Base-by-base conservation (phyloP, 2,113 vertebrate genomes). In the Triplophysa dalaica region DNA sequence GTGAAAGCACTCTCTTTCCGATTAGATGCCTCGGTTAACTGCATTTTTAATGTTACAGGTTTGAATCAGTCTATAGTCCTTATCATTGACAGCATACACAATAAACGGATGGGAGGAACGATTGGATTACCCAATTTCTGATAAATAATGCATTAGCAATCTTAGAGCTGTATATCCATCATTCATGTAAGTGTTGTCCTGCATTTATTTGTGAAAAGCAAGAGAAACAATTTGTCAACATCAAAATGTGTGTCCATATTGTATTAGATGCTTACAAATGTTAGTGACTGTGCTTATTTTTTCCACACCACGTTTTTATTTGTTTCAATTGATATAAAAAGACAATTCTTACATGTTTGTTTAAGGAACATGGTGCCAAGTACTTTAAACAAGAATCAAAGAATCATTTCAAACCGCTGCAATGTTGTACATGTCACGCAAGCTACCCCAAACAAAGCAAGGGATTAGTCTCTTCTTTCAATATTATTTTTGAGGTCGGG, bases 61-160 rank as follows among this genome's bases (percentile, higher is more conserved):
- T 78, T 64, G 58, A 75, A 43, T 60, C 26, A 22, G 69, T 76
- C 76, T 45, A 12, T 77, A 76, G 79, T 61, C 78, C 85, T 90
- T 83, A 90, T 87, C 87, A 81, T 83, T 89, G 86, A 81, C 79
- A 82, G 83, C 75, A 86, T 87, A 88, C 85, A 87, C 77, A 86
- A 56, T 43, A 70, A 12, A 29, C 41, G 67, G 82, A 82, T 83
- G 85, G 83, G 84, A 81, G 78, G 69, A 74, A 77, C 70, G 86
- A 88, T 89, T 87, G 72, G 84, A 89, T 89, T 88, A 81, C 88
- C 86, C 78, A 22, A 82, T 83, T 86, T 29, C 60, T 58, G 10
- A 91, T 90, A 62, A 90, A 90, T 90, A 89, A 91, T 89, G 88
- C 84, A 91, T 54, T 77, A 70, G 70, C 88, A 89, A 86, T 89